Evolutionary conservation across 2,113 vertebrate species (phyloP), one percentile per base, ranked within the genome.

Genomic region (Tiliqua scincoides): DNA sequence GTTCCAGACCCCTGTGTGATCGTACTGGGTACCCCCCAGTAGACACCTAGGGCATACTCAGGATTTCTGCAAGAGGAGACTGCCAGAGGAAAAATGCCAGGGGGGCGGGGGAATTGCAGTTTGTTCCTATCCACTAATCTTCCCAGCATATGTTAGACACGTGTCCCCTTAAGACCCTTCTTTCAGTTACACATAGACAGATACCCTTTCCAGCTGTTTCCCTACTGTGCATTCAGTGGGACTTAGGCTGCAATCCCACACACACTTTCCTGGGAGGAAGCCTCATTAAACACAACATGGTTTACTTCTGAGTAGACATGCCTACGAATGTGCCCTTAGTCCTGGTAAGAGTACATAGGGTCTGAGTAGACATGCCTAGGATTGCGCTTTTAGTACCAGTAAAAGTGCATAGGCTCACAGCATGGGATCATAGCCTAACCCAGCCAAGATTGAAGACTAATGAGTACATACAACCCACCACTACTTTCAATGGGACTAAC

Each of bases 61-160:
- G 35, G 75, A 68, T 78, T 86, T 85, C 86, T 92, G 83, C 63
- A 85, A 89, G 85, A 65, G 48, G 77, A n/a, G n/a, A n/a, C n/a
- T n/a, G n/a, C n/a, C n/a, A n/a, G n/a, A n/a, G n/a, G n/a, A n/a
- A n/a, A n/a, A n/a, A n/a, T n/a, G n/a, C n/a, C n/a, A n/a, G n/a
- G n/a, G n/a, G n/a, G n/a, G n/a, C n/a, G n/a, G n/a, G n/a, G n/a
- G n/a, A 91, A 85, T 81, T 67, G 12, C 65, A 57, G 77, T 67
- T 63, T 72, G 59, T 81, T 93, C 73, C 73, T 76, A 86, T 61
- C 82, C 89, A 71, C 85, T 32, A 82, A 84, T 81, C 88, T 5
- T 87, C 79, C 82, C 87, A 59, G 32, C 88, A 83, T 87, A 85
- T 83, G 78, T 92, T 93, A 89, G 88, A 91, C 90, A 84, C 86